Evolutionary conservation across 2,888 invertebrate species (phyloP), one percentile per base, ranked within the genome.

Genomic region (Teinopalpus imperialis): DNA sequence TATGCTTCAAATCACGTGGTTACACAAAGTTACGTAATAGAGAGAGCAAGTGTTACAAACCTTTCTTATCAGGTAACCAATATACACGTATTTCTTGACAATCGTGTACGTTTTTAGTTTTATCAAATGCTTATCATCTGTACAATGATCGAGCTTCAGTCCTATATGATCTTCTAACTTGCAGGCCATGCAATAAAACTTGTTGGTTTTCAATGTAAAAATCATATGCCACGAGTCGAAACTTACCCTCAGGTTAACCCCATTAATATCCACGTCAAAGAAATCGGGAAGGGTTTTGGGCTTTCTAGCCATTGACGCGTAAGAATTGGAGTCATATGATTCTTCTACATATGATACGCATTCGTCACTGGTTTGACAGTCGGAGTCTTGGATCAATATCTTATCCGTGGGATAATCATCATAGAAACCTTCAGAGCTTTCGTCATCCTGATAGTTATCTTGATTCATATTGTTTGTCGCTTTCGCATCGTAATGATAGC

Each of bases 181-280:
- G 31, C 71, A 71, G 0, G 51, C 59, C 67, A 69, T 70, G 21
- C 71, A 71, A n/a, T 63, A 68, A 6, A 59, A 58, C 0, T 31
- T 37, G 13, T 59, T 59, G 0, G 4, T 3, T 18, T 53, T 52
- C 0, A 50, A 49, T 0, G 9, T 37, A 0, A 62, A 43, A 0
- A 72, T 23, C 70, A 71, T 69, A 35, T 69, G 55, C 66, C 68
- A 74, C 0, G 60, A 59, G 1, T 74, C 62, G 4, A 45, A 63
- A 0, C 50, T 53, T 0, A 74, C 58, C 4, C 52, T 54, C 0
- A 66, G 53, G 7, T 45, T 56, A 14, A 51, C 59, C 4, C 51
- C 52, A 10, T 57, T 59, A 1, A 66, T 30, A 14, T 63, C 56
- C 2, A 62, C 51, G 27, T 59, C 60, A 8, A 62, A 23, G 32